phyloP scores from a whole-genome alignment of 2,888 invertebrate species.

The Rotaria macrura region DNA sequence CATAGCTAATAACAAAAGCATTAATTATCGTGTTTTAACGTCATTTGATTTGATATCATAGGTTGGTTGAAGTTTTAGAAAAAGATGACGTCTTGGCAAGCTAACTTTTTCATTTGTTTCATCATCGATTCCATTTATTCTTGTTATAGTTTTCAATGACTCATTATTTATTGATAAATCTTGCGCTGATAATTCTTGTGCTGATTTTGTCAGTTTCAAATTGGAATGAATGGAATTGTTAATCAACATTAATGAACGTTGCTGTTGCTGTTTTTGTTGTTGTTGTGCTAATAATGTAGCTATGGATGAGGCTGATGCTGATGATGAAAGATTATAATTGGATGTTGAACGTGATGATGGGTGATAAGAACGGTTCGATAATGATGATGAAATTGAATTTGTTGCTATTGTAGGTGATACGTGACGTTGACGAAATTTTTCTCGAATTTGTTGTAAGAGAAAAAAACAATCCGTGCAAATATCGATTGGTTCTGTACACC shows the following conservation, averaged over 20 bases:
- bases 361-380: not conserved
- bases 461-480: conserved; percentile 18
- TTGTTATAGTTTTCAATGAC: not conserved
- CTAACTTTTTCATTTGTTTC: not conserved
- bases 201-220: not conserved
- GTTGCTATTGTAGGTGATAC: not conserved
- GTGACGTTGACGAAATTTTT: conserved; percentile 9
- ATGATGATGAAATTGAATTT: not conserved
- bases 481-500: not conserved
- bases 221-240: not conserved
- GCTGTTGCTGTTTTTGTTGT: not conserved
- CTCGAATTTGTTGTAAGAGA: not conserved
- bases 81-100: not conserved
- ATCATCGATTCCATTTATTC: not conserved
- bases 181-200: not conserved
- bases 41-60: not conserved
- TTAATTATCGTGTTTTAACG: not conserved
- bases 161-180: not conserved
- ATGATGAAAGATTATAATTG: not conserved
- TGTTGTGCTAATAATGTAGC: not conserved
- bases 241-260: not conserved
- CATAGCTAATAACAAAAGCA: not conserved
- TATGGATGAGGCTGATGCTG: not conserved
- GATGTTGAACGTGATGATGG: not conserved
- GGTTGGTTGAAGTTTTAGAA: not conserved